Conservation (phyloP, 2,797 vertebrate genomes). For the Lophotriccus pileatus region DNA sequence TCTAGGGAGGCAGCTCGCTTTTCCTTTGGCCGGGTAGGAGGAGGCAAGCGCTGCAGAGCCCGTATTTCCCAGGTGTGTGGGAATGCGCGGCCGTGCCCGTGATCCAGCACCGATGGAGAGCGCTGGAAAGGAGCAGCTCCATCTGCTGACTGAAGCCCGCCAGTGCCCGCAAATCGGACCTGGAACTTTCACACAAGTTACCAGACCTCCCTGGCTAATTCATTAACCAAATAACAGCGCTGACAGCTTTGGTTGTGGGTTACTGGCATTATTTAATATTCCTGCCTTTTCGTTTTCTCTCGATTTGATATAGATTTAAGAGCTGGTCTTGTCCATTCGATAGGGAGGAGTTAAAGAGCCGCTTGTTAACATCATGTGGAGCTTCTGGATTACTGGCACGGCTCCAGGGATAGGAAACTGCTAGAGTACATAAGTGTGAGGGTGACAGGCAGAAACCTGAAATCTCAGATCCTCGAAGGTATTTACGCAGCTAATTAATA, state of each 20-base stretch:
- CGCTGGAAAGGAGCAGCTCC: not conserved
- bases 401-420: not conserved
- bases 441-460: not conserved
- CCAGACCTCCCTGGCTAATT: not conserved
- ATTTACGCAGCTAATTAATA: not conserved
- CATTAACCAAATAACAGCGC: not conserved
- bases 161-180: not conserved
- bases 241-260: not conserved
- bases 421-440: not conserved
- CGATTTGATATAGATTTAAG: not conserved
- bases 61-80: not conserved
- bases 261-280: not conserved
- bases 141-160: not conserved
- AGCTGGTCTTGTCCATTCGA: not conserved
- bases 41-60: not conserved
- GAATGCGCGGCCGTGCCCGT: not conserved
- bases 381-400: not conserved
- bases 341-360: not conserved
- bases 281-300: too few species aligned
- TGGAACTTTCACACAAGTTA: accelerated
- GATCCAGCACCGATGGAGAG: not conserved
- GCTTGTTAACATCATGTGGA: not conserved
- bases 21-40: not conserved
- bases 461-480: not conserved
- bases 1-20: not conserved